Evolutionary conservation across 35 echinoderm and acorn worm genomes (phyloP).

Genomic region (Antedon bifida): DNA sequence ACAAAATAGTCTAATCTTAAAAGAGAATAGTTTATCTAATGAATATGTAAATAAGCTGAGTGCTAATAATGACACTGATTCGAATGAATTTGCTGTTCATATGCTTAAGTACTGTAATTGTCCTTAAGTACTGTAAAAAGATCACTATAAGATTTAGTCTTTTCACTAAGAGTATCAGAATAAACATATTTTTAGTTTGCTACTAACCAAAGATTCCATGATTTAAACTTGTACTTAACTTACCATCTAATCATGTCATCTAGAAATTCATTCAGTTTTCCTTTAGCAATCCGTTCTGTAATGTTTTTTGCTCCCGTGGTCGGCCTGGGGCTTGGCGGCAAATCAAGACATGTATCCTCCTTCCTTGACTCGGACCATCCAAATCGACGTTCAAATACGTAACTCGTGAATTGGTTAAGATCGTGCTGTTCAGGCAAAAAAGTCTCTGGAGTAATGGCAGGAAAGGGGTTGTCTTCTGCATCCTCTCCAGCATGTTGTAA

Average conservation of each 20-base stretch:
- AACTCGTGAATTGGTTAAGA: slow-evolving; percentile 65
- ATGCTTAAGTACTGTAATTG: no score
- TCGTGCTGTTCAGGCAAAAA: slow-evolving; percentile 37
- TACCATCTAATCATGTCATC: slow-evolving; percentile 91
- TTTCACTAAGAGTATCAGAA: no score
- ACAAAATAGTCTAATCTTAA: no score
- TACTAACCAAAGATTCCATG: no score
- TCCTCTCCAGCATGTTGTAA: slow-evolving; percentile 57
- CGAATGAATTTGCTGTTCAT: no score
- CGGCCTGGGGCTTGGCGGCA: not conserved
- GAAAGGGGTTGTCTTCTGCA: slow-evolving; percentile 54
- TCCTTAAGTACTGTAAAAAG: no score
- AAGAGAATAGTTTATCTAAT: no score
- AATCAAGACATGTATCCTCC: not conserved
- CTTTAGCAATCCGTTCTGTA: slow-evolving; percentile 15
- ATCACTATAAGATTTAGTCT: no score
- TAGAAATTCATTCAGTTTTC: slow-evolving; percentile 51
- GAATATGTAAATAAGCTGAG: no score
- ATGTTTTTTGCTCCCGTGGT: not conserved
- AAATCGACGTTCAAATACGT: slow-evolving; percentile 76
- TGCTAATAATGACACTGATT: no score
- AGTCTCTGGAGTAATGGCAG: slow-evolving; percentile 23
- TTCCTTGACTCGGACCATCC: slow-evolving; percentile 73
- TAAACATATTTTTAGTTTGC: no score
- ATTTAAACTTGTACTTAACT: slow-evolving; percentile 4